Percentiles rank a stretch among this genome's conserved stretches.
phyloP scores from a whole-genome alignment of 2,113 vertebrate species.

The Monopterus albus region DNA sequence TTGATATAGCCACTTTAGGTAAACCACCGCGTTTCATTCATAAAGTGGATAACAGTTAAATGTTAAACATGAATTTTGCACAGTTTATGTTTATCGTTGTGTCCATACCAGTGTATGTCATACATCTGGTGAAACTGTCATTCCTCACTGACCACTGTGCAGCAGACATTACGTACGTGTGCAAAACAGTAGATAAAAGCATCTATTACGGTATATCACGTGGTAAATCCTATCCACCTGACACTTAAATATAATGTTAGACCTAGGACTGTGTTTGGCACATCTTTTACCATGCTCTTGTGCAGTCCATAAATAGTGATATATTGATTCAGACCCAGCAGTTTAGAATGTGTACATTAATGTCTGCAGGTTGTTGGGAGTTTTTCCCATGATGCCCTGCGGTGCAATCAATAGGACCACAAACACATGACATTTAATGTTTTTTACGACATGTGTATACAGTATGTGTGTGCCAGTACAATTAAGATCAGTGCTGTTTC shows the following conservation, averaged over 20 bases:
- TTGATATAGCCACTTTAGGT: too few species aligned
- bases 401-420: slow-evolving; percentile 43
- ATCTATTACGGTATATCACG: too few species aligned
- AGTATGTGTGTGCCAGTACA: not conserved
- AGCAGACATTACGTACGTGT: too few species aligned
- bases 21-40: too few species aligned
- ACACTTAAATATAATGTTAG: not conserved
- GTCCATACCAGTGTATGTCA: too few species aligned
- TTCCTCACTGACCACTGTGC: too few species aligned
- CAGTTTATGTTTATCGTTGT: too few species aligned
- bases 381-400: slow-evolving; percentile 52
- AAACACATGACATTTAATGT: slow-evolving; percentile 58
- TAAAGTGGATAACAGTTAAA: too few species aligned
- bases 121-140: too few species aligned
- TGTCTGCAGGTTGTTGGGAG: slow-evolving; percentile 33
- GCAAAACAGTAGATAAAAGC: too few species aligned
- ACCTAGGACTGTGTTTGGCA: slow-evolving; percentile 5
- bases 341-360: slow-evolving; percentile 45
- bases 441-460: slow-evolving; percentile 10
- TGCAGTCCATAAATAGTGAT: slow-evolving; percentile 25
- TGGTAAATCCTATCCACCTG: not conserved
- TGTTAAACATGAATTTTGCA: too few species aligned
- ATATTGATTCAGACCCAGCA: slow-evolving; percentile 42
- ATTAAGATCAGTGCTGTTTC: slow-evolving; percentile 2
- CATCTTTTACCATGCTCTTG: slow-evolving; percentile 7